Evolutionary conservation across 2,888 invertebrate genomes (phyloP).

Genomic region (Homarus gammarus): DNA sequence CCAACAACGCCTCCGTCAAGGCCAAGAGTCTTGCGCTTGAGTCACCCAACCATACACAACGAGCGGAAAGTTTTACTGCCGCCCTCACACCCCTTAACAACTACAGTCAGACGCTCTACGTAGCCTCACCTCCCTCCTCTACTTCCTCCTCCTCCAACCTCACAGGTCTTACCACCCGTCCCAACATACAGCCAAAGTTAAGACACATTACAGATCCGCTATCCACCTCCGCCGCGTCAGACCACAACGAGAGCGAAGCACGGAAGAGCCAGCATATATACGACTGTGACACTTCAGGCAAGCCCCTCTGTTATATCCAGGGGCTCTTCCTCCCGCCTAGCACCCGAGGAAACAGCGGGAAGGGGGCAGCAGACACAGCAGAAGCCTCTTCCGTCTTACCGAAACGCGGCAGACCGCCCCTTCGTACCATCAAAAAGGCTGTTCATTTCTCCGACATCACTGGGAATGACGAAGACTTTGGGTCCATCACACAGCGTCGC

Average conservation of each 20-base stretch:
- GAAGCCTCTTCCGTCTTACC: background rate
- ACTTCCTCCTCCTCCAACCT: background rate
- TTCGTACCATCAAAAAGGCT: background rate
- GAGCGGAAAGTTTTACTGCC: background rate
- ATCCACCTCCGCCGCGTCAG: background rate
- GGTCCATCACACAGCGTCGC: background rate
- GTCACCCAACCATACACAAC: background rate
- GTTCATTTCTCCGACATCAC: slow-evolving; percentile 7
- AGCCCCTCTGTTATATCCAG: slow-evolving; percentile 24
- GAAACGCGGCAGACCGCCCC: background rate
- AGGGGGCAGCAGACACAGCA: background rate
- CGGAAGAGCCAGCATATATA: background rate
- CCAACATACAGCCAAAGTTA: background rate
- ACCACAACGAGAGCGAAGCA: background rate
- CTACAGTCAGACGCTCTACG: background rate
- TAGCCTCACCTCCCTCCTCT: background rate
- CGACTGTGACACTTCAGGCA: background rate
- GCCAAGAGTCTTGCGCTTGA: background rate
- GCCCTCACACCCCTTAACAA: background rate
- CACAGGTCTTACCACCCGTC: too few relatives aligned
- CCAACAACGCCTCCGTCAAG: background rate
- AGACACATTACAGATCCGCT: background rate
- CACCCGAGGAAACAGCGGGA: background rate
- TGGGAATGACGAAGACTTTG: background rate
- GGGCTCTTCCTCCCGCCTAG: slow-evolving; percentile 37